phyloP scores from a whole-genome alignment of 2,888 invertebrate species.

The Ichneumoninae sp. region DNA sequence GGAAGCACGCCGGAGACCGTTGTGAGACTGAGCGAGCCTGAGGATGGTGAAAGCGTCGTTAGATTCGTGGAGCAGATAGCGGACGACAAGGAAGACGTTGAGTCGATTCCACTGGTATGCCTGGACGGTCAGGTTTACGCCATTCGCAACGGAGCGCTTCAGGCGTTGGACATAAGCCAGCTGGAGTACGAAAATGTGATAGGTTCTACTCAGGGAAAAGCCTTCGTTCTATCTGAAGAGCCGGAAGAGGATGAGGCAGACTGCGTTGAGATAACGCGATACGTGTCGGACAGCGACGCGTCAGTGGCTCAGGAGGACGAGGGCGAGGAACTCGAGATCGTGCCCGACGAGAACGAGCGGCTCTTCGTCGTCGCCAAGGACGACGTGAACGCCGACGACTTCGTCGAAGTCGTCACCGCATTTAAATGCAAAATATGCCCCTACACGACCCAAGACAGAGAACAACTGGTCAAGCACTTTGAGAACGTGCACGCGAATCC shows the following conservation, averaged over 20 bases:
- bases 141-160: conserved; percentile 76
- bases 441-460: conserved; percentile 84
- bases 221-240: conserved; percentile 69
- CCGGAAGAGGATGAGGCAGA: conserved; percentile 63
- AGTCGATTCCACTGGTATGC: conserved; percentile 77
- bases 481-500: conserved; percentile 78
- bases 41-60: conserved; percentile 66
- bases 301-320: conserved; percentile 48
- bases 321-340: conserved; percentile 70
- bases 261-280: conserved; percentile 46
- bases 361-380: conserved; percentile 58
- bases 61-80: conserved; percentile 61
- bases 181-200: conserved; percentile 68
- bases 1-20: conserved; percentile 67
- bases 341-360: conserved; percentile 47
- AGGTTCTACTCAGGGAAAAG: conserved; percentile 63
- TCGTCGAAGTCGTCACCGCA: conserved; percentile 86
- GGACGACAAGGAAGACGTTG: conserved; percentile 71
- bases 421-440: conserved; percentile 86
- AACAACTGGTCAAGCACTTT: conserved; percentile 83
- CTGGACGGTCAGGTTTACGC: conserved; percentile 79
- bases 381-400: conserved; percentile 82
- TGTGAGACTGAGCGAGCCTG: conserved; percentile 63
- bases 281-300: conserved; percentile 29
- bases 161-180: conserved; percentile 75